Base-by-base conservation (phyloP, 2,113 vertebrate species). In the Saccopteryx leptura region DNA sequence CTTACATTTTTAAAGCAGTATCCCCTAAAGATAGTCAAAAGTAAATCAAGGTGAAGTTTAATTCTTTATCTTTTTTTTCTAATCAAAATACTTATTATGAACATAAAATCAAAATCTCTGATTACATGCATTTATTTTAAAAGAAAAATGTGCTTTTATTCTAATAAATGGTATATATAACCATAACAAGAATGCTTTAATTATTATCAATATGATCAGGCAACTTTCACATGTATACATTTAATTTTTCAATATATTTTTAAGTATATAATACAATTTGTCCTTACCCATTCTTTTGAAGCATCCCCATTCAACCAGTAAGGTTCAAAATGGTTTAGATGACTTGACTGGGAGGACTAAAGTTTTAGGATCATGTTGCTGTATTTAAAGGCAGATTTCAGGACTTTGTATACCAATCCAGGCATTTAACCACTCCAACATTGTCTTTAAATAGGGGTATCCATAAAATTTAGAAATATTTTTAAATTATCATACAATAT, bases 21-120 rank as follows among this genome's bases (percentile, higher is more conserved):
- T 97, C 95, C 75, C 93, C 94, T 83, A 94, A 94, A 97, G 89
- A 98, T 89, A 96, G 69, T 96, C 98, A 97, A 98, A 98, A 98
- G n/a, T 84, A 97, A 98, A 98, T 97, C 78, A 97, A 97, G 94
- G 63, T 96, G 69, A 76, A 79, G 39, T 93, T 98, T 97, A 93
- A 97, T 93, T 81, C 80, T 97, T 88, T 87, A 13, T 48, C 82
- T 39, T 31, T 97, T 97, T 97, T 92, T 96, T 50, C 93, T 69
- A 97, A 78, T 88, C 85, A 96, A 97, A 85, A 76, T 39, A 96
- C 89, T 81, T 95, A 96, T 63, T 83, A 92, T 92, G 93, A 97
- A 92, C 91, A 92, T 65, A 97, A 7, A 93, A 98, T 97, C 76
- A 98, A 97, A 96, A 7, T 69, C 75, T 80, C 94, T 97, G 78